Base-by-base conservation (phyloP, 2,113 vertebrate genomes). In the Natator depressus region DNA sequence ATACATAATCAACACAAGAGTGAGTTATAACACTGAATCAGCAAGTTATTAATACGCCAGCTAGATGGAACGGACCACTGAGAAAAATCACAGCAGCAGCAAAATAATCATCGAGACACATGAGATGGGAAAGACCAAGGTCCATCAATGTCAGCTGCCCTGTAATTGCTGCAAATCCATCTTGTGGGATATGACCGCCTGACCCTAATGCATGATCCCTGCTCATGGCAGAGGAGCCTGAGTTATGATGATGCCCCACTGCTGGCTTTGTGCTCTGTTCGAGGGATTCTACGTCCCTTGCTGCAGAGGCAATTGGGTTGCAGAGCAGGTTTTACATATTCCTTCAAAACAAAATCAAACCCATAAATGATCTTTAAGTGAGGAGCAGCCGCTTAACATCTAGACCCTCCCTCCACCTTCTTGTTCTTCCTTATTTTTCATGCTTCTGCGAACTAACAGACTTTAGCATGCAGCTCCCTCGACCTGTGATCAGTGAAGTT, bases 351-450 rank as follows among this genome's bases (percentile, higher is more conserved):
- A 38, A 84, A 97, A 92, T 69, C 85, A 85, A 95, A 79, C 1
- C 51, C 90, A 89, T 94, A 95, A 94, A 96, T 97, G 91, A 92
- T 49, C 47, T 62, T 89, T 91, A 84, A 94, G 95, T 59, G 87
- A 84, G 92, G 89, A 95, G 92, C 93, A 95, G 92, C 72, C 29
- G 93, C 51, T 92, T 90, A 80, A 59, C 85, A 76, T 92, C 89
- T 78, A 55, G n/a, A 47, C 84, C 84, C 55, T 91, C 85, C 84
- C 51, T 91, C 83, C 83, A 75, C 1, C 0, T 57, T 82, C 51
- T 80, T 89, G 85, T 85, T 88, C 91, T 69, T 93, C 79, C 51
- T 80, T 90, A 87, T 87, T 89, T 91, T 69, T 93, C 89, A 94
- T 84, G 96, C 83, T 96, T 93, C 91, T 93, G 90, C 90, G 89